Conservation (phyloP, 2,113 vertebrate genomes). For the Eulemur macaco region DNA sequence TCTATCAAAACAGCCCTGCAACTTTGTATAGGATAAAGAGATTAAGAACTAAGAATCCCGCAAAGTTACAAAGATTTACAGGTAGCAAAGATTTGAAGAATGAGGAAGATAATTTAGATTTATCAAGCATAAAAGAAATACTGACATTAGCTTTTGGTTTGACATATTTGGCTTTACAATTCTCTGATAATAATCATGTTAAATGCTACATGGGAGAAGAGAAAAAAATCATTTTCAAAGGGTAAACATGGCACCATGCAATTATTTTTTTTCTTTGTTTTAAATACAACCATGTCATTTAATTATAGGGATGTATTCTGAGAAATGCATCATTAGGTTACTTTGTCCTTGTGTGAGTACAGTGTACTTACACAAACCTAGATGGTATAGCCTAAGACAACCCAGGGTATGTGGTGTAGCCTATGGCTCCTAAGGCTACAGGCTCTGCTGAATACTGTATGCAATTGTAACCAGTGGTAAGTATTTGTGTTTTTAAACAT, state of each 20-base stretch:
- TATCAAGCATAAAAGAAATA: slow-evolving; percentile 10
- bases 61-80: not conserved
- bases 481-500: not conserved
- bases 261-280: not conserved
- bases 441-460: not conserved
- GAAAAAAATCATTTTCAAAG: not conserved
- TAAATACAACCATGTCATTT: not conserved
- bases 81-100: not conserved
- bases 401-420: not conserved
- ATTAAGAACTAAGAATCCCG: not conserved
- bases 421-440: not conserved
- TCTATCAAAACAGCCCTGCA: not conserved
- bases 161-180: not conserved
- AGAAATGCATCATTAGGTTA: not conserved
- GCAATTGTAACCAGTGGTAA: not conserved
- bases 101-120: not conserved
- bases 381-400: not conserved
- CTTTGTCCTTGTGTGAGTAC: not conserved
- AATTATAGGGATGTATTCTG: not conserved
- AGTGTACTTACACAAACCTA: not conserved
- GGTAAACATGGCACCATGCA: not conserved
- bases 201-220: not conserved
- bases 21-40: not conserved
- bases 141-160: slow-evolving; percentile 12
- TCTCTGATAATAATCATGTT: not conserved